phyloP scores from a whole-genome alignment of 2,888 invertebrate species.

The Nasonovia ribisnigri region DNA sequence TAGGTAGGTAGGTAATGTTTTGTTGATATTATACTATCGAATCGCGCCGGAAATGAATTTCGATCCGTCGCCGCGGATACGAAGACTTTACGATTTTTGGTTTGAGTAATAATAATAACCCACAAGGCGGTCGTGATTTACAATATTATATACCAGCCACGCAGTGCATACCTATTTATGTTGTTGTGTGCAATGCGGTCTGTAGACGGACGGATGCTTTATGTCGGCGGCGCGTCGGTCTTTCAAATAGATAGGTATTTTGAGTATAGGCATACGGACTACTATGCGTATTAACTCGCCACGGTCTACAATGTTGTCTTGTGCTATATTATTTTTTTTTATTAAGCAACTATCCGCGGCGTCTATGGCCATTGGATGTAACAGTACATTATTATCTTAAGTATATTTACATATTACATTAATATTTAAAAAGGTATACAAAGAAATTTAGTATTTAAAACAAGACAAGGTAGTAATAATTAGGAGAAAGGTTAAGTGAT shows the following conservation, averaged over 20 bases:
- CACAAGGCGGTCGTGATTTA: slow-evolving; percentile 49
- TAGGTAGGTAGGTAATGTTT: background rate
- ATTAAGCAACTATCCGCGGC: no score
- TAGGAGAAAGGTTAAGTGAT: no score
- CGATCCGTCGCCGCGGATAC: background rate
- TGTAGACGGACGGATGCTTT: slow-evolving; percentile 23
- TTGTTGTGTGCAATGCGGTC: slow-evolving; percentile 16
- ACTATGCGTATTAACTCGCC: background rate
- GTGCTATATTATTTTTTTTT: background rate
- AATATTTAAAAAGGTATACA: no score
- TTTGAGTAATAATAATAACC: background rate
- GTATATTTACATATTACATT: no score
- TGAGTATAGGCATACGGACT: background rate
- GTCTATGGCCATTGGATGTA: no score
- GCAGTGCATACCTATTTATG: background rate
- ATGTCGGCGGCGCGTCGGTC: background rate
- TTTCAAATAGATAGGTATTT: slow-evolving; percentile 5
- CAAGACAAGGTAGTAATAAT: no score
- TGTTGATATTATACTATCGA: background rate
- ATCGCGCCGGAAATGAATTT: slow-evolving; percentile 43
- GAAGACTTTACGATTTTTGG: slow-evolving; percentile 23
- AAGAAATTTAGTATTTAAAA: no score
- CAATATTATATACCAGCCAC: background rate
- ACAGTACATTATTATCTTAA: no score
- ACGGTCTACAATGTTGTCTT: background rate